These are phyloP conservation scores for Tachycineta bicolor DNA, from an alignment of 2,113 vertebrate genomes.

Conservation along the genomic window DNA sequence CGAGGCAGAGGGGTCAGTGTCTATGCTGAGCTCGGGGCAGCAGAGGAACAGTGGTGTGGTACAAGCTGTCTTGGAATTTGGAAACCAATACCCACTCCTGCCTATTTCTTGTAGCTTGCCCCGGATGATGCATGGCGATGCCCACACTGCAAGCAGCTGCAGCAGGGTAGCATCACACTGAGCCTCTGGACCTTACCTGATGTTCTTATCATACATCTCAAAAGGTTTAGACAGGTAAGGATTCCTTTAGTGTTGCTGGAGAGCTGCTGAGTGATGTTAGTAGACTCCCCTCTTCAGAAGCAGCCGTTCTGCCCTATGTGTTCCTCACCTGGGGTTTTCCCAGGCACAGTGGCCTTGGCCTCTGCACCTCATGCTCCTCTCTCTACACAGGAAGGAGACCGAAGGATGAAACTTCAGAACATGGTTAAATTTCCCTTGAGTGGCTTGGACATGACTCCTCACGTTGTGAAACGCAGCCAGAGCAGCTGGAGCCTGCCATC, in stretches of 20 bases:
- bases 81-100: not conserved
- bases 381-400: conserved; percentile 86
- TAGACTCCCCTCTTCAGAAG: not conserved
- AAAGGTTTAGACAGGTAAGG: conserved; percentile 94
- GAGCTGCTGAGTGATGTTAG: not conserved
- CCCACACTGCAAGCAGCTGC: conserved; percentile 97
- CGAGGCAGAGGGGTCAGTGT: not conserved
- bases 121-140: conserved; percentile 97
- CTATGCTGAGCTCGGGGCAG: not conserved
- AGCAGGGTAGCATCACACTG: conserved; percentile 95
- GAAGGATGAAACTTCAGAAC: conserved; percentile 93
- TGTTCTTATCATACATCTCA: conserved; percentile 95
- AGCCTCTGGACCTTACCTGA: conserved; percentile 97
- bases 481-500: conserved; percentile 96
- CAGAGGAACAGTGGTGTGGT: not conserved
- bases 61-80: not conserved
- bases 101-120: conserved; percentile 83
- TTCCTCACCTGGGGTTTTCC: not conserved
- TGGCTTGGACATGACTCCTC: conserved; percentile 96
- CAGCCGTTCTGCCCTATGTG: not conserved
- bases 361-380: not conserved
- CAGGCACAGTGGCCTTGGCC: rapidly evolving
- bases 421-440: conserved; percentile 92
- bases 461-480: conserved; percentile 95
- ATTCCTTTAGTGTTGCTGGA: not conserved